phyloP scores from a whole-genome alignment of 2,888 invertebrate species.

The Saturnia pavonia region DNA sequence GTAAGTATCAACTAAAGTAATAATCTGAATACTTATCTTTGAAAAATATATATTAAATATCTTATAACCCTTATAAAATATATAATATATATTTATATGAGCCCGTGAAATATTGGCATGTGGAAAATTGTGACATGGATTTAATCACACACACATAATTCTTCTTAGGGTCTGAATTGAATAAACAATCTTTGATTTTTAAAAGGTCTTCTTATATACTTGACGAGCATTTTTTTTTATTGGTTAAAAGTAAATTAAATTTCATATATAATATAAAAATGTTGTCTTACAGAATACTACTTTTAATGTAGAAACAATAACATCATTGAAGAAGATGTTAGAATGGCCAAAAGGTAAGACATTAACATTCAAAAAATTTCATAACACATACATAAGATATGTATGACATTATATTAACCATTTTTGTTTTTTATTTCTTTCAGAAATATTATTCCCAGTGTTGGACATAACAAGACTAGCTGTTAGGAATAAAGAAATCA shows the following conservation, averaged over 20 bases:
- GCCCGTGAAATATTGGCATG: too few relatives aligned
- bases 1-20: constrained; percentile 28
- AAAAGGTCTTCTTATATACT: too few relatives aligned
- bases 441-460: constrained; percentile 92
- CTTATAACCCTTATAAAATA: too few relatives aligned
- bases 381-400: too few relatives aligned
- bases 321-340: constrained; percentile 83
- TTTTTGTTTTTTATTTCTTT: constrained; percentile 37
- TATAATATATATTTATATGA: too few relatives aligned
- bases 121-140: too few relatives aligned
- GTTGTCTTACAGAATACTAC: constrained; percentile 60
- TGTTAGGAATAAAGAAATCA: constrained; percentile 85
- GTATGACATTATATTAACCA: neutral
- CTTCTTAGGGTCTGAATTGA: too few relatives aligned
- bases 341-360: constrained; percentile 87
- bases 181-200: too few relatives aligned
- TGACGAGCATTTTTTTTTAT: too few relatives aligned
- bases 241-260: too few relatives aligned
- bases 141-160: too few relatives aligned
- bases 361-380: neutral
- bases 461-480: constrained; percentile 93
- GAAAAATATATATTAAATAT: too few relatives aligned
- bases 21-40: neutral
- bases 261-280: neutral
- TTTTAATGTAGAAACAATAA: constrained; percentile 73